phyloP scores from a whole-genome alignment of 2,888 invertebrate genomes.

The Xestia rhomboidea region DNA sequence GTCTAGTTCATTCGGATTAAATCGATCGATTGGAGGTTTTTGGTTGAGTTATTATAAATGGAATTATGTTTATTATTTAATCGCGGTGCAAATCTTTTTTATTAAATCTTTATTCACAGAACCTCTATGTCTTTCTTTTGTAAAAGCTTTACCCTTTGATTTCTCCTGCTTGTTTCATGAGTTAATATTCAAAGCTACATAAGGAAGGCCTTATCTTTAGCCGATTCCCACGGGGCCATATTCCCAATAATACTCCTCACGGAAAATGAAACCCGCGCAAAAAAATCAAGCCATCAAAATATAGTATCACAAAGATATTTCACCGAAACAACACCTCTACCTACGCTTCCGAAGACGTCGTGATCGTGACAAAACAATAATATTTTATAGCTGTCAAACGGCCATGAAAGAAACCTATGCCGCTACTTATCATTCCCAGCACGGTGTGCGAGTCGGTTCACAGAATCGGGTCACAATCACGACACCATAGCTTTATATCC shows the following conservation, averaged over 20 bases:
- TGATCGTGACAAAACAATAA: conserved; percentile 57
- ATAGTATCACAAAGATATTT: conserved; percentile 24
- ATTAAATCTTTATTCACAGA: too few species aligned
- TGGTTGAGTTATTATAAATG: conserved; percentile 17
- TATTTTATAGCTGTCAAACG: conserved; percentile 54
- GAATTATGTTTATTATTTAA: conserved; percentile 3
- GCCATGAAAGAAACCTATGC: conserved; percentile 55
- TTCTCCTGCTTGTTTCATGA: neutral
- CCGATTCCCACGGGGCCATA: neutral
- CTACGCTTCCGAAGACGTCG: conserved; percentile 16
- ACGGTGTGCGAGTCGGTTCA: conserved; percentile 59
- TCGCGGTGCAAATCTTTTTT: neutral
- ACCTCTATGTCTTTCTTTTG: neutral
- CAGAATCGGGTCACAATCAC: conserved; percentile 54
- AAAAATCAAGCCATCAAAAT: conserved; percentile 14
- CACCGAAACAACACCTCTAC: conserved; percentile 20
- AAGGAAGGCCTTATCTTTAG: too few species aligned
- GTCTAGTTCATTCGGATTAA: conserved; percentile 40
- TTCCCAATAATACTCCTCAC: conserved; percentile 5
- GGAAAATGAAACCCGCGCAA: conserved; percentile 8
- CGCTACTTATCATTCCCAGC: conserved; percentile 59
- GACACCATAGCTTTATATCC: conserved; percentile 35
- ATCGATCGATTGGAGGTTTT: conserved; percentile 21
- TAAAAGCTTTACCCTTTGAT: neutral
- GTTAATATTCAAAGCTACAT: conserved; percentile 6